Conservation (phyloP, 2,888 invertebrate genomes). For the Chrysodeixis includens region DNA sequence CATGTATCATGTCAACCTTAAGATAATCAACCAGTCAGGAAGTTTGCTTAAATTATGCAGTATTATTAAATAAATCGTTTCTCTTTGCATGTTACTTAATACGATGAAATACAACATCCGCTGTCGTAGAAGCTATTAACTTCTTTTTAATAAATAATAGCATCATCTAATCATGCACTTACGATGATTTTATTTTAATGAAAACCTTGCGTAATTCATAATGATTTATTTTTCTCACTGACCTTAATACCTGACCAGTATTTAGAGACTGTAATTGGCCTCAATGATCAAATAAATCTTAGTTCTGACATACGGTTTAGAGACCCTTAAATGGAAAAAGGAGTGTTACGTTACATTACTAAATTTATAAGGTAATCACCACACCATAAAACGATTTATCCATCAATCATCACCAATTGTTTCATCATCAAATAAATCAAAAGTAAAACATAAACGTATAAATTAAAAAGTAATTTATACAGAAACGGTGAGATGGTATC, state of each 20-base stretch:
- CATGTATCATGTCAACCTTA: background rate
- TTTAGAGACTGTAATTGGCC: background rate
- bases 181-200: conserved; percentile 40
- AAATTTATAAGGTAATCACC: background rate
- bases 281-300: background rate
- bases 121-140: background rate
- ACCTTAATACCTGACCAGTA: conserved; percentile 8
- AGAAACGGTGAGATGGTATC: conserved; percentile 49
- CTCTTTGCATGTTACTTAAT: background rate
- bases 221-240: conserved; percentile 28
- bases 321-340: background rate
- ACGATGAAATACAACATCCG: no score
- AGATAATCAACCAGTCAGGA: background rate
- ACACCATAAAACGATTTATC: conserved; percentile 2
- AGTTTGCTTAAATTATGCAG: no score
- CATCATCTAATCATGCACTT: conserved; percentile 4
- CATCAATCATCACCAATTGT: conserved; percentile 7
- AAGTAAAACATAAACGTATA: conserved; percentile 5
- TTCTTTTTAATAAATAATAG: background rate
- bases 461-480: conserved; percentile 50
- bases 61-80: no score
- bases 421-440: background rate
- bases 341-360: background rate
- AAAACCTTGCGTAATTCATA: conserved; percentile 36
- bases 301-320: background rate